Percentiles rank a stretch among this genome's conserved stretches.
phyloP scores from a whole-genome alignment of 1,140 invertebrate genomes.

The Micrasema longulum region DNA sequence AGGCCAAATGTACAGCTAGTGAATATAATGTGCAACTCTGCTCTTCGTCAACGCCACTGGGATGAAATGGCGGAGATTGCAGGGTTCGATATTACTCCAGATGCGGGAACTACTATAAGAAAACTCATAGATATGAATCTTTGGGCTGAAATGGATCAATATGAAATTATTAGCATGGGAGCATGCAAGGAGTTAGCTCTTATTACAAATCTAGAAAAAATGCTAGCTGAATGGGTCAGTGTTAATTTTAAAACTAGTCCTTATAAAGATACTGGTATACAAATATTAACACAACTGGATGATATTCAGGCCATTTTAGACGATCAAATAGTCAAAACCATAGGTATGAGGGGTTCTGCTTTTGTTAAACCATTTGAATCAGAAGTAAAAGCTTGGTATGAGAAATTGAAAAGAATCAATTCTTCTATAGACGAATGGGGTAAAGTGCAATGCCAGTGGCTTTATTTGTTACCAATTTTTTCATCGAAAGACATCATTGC shows the following conservation, averaged over 20 bases:
- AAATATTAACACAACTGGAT: constrained; percentile 84
- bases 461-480: constrained; percentile 94
- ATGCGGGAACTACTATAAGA: constrained; percentile 84
- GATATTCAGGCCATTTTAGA: constrained; percentile 89
- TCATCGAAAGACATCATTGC: constrained; percentile 92
- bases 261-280: constrained; percentile 85
- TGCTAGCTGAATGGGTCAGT: constrained; percentile 88
- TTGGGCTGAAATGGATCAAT: constrained; percentile 80
- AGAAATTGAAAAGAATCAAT: constrained; percentile 81
- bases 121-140: constrained; percentile 86
- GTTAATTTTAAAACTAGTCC: constrained; percentile 78
- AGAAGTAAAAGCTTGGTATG: constrained; percentile 86
- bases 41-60: constrained; percentile 90
- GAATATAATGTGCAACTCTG: constrained; percentile 88
- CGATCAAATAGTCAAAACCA: constrained; percentile 90
- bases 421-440: constrained; percentile 89
- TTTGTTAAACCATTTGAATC: constrained; percentile 91
- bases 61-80: constrained; percentile 88
- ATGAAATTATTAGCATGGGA: constrained; percentile 89
- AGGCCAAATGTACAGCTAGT: constrained; percentile 83
- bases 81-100: constrained; percentile 86
- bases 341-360: constrained; percentile 90
- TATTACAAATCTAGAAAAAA: constrained; percentile 82
- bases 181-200: constrained; percentile 89
- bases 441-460: constrained; percentile 88